These are phyloP conservation scores for Macquaria ambigua DNA, from an alignment of 2,113 vertebrate species.

Conservation along the genomic window DNA sequence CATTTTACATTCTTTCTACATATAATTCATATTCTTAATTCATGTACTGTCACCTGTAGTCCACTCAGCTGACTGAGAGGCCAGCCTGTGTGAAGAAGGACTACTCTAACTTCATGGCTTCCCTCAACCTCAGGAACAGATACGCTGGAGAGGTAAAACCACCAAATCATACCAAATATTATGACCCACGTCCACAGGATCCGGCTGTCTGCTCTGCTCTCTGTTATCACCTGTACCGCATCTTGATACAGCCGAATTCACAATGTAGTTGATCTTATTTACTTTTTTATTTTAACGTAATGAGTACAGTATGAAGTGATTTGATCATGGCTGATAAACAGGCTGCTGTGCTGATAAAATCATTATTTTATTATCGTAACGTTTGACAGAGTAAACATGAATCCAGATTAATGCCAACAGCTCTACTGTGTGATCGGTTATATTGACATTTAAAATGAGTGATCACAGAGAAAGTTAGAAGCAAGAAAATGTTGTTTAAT, in stretches of 20 bases:
- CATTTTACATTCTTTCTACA: not conserved
- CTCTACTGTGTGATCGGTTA: too few species aligned
- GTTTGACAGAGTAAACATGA: too few species aligned
- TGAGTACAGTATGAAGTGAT: too few species aligned
- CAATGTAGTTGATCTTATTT: not conserved
- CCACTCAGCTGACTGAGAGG: constrained; percentile 95
- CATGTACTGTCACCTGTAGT: constrained; percentile 74
- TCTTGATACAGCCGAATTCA: not conserved
- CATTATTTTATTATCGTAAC: too few species aligned
- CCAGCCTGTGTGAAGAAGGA: constrained; percentile 98
- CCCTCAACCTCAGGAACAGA: constrained; percentile 97
- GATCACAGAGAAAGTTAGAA: too few species aligned
- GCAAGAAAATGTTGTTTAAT: too few species aligned
- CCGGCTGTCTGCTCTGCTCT: not conserved
- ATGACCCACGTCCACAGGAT: not conserved
- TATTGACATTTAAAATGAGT: too few species aligned
- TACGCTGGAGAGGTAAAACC: constrained; percentile 93
- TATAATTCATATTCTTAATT: not conserved
- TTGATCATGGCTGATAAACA: too few species aligned
- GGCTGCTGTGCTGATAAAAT: too few species aligned
- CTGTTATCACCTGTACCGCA: not conserved
- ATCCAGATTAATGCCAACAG: too few species aligned
- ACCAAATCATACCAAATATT: not conserved
- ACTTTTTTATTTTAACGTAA: not conserved
- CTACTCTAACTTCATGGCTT: constrained; percentile 99